phyloP scores from a whole-genome alignment of 2,888 invertebrate species.

The Leucozona laternaria region DNA sequence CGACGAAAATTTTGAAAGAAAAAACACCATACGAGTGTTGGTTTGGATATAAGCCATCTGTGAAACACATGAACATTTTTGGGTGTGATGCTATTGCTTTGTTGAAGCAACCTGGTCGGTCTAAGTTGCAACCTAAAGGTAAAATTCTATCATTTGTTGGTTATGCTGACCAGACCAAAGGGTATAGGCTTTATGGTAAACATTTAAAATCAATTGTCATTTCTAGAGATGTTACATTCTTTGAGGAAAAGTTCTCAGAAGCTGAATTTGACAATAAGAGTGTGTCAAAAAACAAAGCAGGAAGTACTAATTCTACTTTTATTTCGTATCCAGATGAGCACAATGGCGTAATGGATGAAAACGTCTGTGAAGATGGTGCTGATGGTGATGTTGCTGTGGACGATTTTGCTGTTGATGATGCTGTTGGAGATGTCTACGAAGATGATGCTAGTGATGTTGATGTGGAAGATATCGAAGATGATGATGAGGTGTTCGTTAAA shows the following conservation, averaged over 20 bases:
- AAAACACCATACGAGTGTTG: constrained; percentile 71
- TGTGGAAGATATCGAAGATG: neutral
- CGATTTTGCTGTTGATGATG: neutral
- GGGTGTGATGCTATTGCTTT: constrained; percentile 66
- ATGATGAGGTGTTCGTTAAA: neutral
- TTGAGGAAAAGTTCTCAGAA: constrained; percentile 67
- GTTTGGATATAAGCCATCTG: constrained; percentile 65
- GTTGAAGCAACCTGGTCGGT: constrained; percentile 49
- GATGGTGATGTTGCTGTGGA: neutral
- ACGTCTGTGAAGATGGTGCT: neutral
- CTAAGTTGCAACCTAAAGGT: constrained; percentile 67
- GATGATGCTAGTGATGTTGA: constrained; percentile 17
- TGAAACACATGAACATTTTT: constrained; percentile 64
- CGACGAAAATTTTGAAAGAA: constrained; percentile 55
- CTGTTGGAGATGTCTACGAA: neutral
- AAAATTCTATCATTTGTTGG: constrained; percentile 60
- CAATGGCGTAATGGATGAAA: constrained; percentile 7
- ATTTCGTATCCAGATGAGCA: constrained; percentile 5
- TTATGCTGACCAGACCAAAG: constrained; percentile 58
- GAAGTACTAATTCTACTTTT: neutral
- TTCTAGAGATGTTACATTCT: constrained; percentile 72
- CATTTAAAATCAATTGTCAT: constrained; percentile 54
- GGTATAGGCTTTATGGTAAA: constrained; percentile 61
- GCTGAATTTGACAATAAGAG: constrained; percentile 10
- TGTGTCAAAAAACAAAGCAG: neutral